Percentiles rank a stretch among this genome's conserved stretches.
Evolutionary conservation across 2,113 vertebrate genomes (phyloP).

Genomic region (Pantherophis guttatus): DNA sequence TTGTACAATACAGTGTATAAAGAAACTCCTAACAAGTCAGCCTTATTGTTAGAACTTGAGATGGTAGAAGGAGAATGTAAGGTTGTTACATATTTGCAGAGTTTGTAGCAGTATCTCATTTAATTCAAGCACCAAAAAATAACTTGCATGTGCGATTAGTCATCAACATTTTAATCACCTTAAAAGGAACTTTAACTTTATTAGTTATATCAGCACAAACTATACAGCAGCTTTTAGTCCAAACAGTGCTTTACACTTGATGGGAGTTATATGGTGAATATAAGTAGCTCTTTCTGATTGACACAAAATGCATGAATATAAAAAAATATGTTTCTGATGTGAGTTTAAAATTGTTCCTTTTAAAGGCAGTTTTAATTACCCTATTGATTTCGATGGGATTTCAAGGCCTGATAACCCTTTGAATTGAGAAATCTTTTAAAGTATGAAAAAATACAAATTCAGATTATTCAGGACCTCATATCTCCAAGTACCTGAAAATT

Average conservation of each 20-base stretch:
- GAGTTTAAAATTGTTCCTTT: neutral
- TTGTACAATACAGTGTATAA: neutral
- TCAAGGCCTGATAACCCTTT: neutral
- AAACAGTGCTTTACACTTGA: neutral
- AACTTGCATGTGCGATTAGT: neutral
- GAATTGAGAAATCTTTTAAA: neutral
- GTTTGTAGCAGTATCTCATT: neutral
- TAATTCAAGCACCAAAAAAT: neutral
- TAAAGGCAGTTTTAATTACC: neutral
- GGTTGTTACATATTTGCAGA: neutral
- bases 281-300: neutral
- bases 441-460: neutral
- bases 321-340: neutral
- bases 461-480: neutral
- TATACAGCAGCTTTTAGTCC: neutral
- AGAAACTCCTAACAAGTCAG: neutral
- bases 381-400: neutral
- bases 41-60: neutral
- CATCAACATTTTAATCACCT: neutral
- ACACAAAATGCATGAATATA: neutral
- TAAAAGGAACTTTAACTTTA: neutral
- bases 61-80: neutral
- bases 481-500: neutral
- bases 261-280: neutral
- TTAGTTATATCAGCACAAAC: neutral